Evolutionary conservation across 2,113 vertebrate species (phyloP).

Genomic region (Pterocles burchelli): DNA sequence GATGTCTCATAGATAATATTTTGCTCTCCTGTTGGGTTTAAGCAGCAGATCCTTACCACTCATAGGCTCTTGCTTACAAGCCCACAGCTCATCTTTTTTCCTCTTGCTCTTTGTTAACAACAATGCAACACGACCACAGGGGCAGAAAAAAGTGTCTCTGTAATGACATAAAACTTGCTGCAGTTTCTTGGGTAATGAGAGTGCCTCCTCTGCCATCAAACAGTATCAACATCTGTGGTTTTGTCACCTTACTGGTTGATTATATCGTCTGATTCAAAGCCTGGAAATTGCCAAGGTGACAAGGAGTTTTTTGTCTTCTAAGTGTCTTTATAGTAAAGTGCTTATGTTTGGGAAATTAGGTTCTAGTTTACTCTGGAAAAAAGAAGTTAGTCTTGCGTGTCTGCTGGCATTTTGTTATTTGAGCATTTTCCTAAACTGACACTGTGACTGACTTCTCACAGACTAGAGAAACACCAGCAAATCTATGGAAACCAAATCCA

Average conservation of each 20-base stretch:
- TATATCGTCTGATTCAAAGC: background rate
- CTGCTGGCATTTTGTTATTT: background rate
- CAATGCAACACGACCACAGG: background rate
- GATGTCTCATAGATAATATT: background rate
- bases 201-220: background rate
- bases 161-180: background rate
- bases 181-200: background rate
- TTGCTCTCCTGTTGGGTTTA: background rate
- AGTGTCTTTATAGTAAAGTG: background rate
- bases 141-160: background rate
- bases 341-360: background rate
- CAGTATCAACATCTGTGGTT: background rate
- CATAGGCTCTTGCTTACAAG: background rate
- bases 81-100: background rate
- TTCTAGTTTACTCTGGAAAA: background rate
- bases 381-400: background rate
- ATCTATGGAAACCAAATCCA: background rate
- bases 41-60: background rate
- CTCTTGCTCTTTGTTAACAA: background rate
- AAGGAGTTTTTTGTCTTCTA: background rate
- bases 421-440: background rate
- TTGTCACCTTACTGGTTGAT: background rate
- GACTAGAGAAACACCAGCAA: background rate
- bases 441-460: background rate
- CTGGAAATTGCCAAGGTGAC: background rate